Base-by-base conservation (phyloP, 2,797 vertebrate species). In the Artibeus jamaicensis region DNA sequence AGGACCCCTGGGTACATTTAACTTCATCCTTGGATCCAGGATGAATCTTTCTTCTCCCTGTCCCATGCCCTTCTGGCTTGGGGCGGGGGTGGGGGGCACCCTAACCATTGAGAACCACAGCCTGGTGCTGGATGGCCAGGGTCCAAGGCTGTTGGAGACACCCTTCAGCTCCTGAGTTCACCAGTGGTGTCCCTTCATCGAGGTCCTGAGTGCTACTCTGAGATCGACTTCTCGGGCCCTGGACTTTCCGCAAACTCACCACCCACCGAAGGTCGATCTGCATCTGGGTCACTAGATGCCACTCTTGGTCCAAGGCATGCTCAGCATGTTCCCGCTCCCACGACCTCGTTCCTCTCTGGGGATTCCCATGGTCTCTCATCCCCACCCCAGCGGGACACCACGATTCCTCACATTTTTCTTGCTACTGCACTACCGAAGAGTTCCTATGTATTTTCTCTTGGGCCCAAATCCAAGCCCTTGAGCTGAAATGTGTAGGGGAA, bases 251-350 rank as follows among this genome's bases (percentile, higher is more conserved):
- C 26, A 48, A 32, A 34, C 16, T 10, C 19, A 16, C 34, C 21
- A n/a, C 18, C 18, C 21, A 16, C 0, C 1, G 34, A 12, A 21
- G 2, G 68, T 59, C 77, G 39, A 37, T 53, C 32, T 74, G 85
- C 32, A 9, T 26, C 26, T 57, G 0, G 2, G 44, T 86, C 39
- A 50, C 34, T 39, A 44, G 4, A 57, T 44, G 74, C 46, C 15
- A 1, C 26, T 14, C 34, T 29, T 15, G 10, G 15, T 10, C 46
- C 37, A 34, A 0, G 9, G 4, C 14, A 16, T 2, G 34, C 39
- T 53, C 14, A 46, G 53, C 4, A 19, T 65, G n/a, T 26, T 21
- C 32, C 46, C 24, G 6, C 4, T 3, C 0, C 14, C 24, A n/a
- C 9, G 5, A 21, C 1, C 3, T 0, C 24, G 14, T 7, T 24